phyloP scores from a whole-genome alignment of 2,113 vertebrate species.

The Tachysurus fulvidraco region DNA sequence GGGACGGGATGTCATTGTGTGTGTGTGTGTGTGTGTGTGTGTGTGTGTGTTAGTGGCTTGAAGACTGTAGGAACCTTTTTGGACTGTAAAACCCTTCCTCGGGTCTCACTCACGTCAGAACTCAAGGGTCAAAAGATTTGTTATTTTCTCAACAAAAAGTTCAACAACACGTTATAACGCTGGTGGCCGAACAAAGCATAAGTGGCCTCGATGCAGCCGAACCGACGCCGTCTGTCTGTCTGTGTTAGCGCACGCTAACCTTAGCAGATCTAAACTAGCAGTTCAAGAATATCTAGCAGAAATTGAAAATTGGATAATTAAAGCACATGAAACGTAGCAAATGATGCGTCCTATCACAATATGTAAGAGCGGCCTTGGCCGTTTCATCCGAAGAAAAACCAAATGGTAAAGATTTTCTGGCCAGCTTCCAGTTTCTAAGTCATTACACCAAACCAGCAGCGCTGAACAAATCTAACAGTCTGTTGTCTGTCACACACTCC shows the following conservation, averaged over 20 bases:
- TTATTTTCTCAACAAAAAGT: neutral
- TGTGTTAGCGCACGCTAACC: neutral
- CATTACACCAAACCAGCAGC: conserved; percentile 26
- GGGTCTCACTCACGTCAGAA: conserved; percentile 1
- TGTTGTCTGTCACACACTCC: conserved; percentile 35
- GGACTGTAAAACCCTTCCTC: neutral
- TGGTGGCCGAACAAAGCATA: conserved; percentile 14
- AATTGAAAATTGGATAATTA: conserved; percentile 12
- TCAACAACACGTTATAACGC: neutral
- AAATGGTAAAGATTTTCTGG: conserved; percentile 24
- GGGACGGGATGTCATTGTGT: neutral
- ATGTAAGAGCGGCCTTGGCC: conserved; percentile 18
- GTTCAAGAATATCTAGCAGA: neutral
- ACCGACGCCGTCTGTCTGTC: conserved; percentile 32
- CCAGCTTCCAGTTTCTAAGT: conserved; percentile 15
- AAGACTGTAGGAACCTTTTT: neutral
- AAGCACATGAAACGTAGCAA: neutral
- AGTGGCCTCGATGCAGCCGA: conserved; percentile 20
- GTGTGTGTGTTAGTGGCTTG: neutral
- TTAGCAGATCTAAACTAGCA: neutral
- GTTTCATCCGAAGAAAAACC: conserved; percentile 22
- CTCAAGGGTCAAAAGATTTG: neutral
- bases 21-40: neutral
- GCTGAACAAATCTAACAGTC: conserved; percentile 36
- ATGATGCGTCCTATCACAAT: conserved; percentile 15